Percentiles rank a stretch among this genome's conserved stretches.
phyloP scores from a whole-genome alignment of 1,140 invertebrate genomes.

The Drosophila sulfurigaster region DNA sequence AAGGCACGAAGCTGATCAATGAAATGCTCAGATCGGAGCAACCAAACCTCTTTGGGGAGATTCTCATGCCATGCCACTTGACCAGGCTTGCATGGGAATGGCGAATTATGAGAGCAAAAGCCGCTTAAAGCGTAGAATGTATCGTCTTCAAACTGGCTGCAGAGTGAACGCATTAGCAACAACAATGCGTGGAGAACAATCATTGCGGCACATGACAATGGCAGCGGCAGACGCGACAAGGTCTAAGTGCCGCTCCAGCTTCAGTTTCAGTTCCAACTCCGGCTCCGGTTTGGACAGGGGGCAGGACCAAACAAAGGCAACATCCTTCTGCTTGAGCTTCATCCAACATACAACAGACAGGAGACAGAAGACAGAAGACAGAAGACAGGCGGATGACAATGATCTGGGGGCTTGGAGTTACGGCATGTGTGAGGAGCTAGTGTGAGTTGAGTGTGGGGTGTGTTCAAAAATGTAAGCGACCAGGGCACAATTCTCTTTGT shows the following conservation, averaged over 20 bases:
- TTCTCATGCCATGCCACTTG: conserved; percentile 11
- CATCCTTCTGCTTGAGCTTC: conserved; percentile 38
- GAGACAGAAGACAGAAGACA: conserved; percentile 35
- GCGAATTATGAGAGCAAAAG: conserved; percentile 32
- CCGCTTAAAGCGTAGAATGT: conserved; percentile 62
- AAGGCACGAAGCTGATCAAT: background rate
- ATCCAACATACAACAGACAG: conserved; percentile 18
- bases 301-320: conserved; percentile 50
- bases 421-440: conserved; percentile 39
- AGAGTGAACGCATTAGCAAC: conserved; percentile 56
- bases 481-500: conserved; percentile 35
- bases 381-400: conserved; percentile 52
- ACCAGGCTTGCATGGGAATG: conserved; percentile 7
- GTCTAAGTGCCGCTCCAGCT: conserved; percentile 45
- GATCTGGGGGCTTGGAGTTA: conserved; percentile 41
- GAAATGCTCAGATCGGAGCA: background rate
- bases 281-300: conserved; percentile 24
- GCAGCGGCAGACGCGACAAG: conserved; percentile 47
- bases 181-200: conserved; percentile 59
- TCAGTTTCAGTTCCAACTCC: background rate
- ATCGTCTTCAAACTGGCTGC: conserved; percentile 25
- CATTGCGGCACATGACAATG: conserved; percentile 49
- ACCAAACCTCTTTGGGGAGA: background rate
- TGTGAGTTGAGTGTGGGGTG: conserved; percentile 2
- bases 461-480: conserved; percentile 20